Evolutionary conservation across 2,113 vertebrate species (phyloP).

Genomic region (Neodontobutis hainanensis): DNA sequence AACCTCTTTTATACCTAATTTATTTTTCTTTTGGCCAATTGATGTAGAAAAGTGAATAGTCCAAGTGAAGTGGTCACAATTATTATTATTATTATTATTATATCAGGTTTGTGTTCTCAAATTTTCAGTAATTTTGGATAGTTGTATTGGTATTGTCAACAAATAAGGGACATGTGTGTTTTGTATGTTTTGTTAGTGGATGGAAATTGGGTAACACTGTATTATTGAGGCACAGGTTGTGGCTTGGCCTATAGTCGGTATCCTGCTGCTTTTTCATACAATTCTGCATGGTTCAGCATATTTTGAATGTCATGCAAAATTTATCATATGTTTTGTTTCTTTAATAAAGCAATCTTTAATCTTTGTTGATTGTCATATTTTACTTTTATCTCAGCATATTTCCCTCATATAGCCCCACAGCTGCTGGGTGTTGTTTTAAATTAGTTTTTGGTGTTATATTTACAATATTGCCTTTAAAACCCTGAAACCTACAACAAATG

Average conservation of each 20-base stretch:
- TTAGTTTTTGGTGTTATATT: constrained; percentile 24
- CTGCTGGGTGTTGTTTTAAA: constrained; percentile 47
- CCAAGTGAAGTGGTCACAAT: neutral
- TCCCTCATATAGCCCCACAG: too few relatives aligned
- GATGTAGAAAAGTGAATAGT: neutral
- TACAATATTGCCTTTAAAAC: neutral
- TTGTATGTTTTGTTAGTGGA: constrained; percentile 42
- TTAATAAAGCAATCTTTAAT: neutral
- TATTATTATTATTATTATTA: constrained; percentile 15
- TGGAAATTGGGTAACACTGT: constrained; percentile 6
- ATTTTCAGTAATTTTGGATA: constrained; percentile 36
- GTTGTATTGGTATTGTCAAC: constrained; percentile 19
- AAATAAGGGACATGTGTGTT: constrained; percentile 34
- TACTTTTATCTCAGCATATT: neutral
- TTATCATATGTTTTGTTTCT: neutral
- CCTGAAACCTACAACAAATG: neutral
- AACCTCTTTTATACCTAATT: neutral
- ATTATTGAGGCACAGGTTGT: neutral
- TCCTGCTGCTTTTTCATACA: constrained; percentile 39
- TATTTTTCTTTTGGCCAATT: neutral
- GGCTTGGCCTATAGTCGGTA: constrained; percentile 2
- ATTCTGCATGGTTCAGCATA: constrained; percentile 44
- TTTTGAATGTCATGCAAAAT: neutral
- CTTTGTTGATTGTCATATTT: neutral
- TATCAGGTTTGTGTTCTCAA: neutral